Base-by-base conservation (phyloP, 2,113 vertebrate genomes). In the Perca fluviatilis region DNA sequence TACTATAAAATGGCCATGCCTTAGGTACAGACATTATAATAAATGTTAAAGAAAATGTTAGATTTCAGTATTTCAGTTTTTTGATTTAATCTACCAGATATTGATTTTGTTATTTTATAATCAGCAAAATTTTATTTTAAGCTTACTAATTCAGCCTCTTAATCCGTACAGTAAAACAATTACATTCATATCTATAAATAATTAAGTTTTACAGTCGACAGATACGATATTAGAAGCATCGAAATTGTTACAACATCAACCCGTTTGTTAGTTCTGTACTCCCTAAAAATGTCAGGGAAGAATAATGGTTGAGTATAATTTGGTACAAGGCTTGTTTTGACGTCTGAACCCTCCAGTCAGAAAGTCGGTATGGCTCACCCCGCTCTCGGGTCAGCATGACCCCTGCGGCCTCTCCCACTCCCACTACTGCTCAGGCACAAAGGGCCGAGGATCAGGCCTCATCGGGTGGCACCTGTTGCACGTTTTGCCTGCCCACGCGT, bases 341-440 rank as follows among this genome's bases (percentile, higher is more conserved):
- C 67, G 46, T 86, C 58, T 84, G 76, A 82, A 78, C 33, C 47
- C 67, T 92, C 70, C 72, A 80, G 83, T 90, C 91, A 91, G 90
- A 85, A 83, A 8, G 74, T 88, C 56, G 78, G 83, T 82, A 84
- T 81, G 77, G 82, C 36, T 83, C 82, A 66, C 83, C 84, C 74
- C 58, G 86, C 70, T 90, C 84, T 51, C 30, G 69, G 91, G 93
- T 94, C 93, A 85, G 58, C 9, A 10, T 92, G 94, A 96, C 95
- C 95, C 91, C 86, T 43, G 62, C 47, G 53, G 89, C 84, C 95
- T 95, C 93, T 94, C 94, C 86, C 95, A 94, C 95, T 95, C 95
- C 95, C 91, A 95, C 95, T 90, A 88, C 50, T 54, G 60, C 76
- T 88, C 87, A 11, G 84, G 87, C 93, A 95, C 95, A 94, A 94